phyloP scores from a whole-genome alignment of 2,888 invertebrate species.

The Hirtodrosophila trivittata region DNA sequence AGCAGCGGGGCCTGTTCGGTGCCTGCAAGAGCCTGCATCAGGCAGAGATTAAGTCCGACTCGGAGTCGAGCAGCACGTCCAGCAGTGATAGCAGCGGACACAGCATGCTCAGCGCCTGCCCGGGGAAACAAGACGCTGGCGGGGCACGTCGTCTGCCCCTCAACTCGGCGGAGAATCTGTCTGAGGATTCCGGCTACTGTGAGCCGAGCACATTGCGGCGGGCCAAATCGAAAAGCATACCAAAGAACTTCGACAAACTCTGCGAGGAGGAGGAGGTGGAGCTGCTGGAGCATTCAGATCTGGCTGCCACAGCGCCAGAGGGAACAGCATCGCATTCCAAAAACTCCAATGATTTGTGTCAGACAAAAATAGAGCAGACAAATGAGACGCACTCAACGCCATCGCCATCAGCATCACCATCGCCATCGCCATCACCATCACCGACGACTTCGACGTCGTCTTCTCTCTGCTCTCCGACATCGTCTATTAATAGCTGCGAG shows the following conservation, averaged over 20 bases:
- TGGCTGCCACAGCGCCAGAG: slow-evolving; percentile 6
- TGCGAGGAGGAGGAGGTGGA: slow-evolving; percentile 82
- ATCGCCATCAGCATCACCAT: slow-evolving; percentile 21
- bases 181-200: slow-evolving; percentile 92
- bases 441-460: slow-evolving; percentile 11
- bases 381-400: slow-evolving; percentile 27
- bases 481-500: slow-evolving; percentile 76
- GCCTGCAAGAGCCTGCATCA: slow-evolving; percentile 47
- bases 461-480: slow-evolving; percentile 49
- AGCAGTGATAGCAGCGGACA: slow-evolving; percentile 67
- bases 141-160: slow-evolving; percentile 81
- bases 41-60: slow-evolving; percentile 74
- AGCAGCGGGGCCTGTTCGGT: slow-evolving; percentile 52
- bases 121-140: slow-evolving; percentile 55
- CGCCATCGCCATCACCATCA: slow-evolving; percentile 12
- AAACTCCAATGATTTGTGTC: slow-evolving; percentile 77
- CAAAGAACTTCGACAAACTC: slow-evolving; percentile 84
- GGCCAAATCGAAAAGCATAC: slow-evolving; percentile 84
- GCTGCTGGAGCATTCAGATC: slow-evolving; percentile 35
- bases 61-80: slow-evolving; percentile 68
- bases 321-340: slow-evolving; percentile 65
- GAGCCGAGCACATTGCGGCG: slow-evolving; percentile 84
- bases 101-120: slow-evolving; percentile 64
- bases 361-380: slow-evolving; percentile 74
- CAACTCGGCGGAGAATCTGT: slow-evolving; percentile 90